Evolutionary conservation across 2,113 vertebrate species (phyloP).

Genomic region (Aptenodytes forsteri): DNA sequence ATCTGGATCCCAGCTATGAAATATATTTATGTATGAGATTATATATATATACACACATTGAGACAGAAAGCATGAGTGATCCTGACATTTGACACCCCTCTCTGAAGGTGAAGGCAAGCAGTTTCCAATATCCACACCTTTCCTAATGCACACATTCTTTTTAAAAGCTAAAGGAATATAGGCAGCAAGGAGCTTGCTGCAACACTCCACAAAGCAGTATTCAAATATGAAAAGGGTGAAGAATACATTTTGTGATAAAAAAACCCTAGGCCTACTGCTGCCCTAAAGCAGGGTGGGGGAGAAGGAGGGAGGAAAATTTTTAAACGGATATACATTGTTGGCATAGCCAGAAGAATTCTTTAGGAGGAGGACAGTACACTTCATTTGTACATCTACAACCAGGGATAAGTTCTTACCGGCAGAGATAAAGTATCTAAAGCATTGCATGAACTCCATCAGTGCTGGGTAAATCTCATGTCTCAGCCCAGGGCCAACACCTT

Average conservation of each 20-base stretch:
- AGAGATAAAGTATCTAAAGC: neutral
- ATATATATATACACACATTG: rapidly evolving
- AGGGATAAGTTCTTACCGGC: neutral
- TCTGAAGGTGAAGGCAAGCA: neutral
- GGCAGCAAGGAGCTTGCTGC: neutral
- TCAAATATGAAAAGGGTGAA: neutral
- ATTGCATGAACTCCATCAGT: neutral
- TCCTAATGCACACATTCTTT: neutral
- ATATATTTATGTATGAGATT: neutral
- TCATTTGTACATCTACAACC: neutral
- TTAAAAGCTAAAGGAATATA: neutral
- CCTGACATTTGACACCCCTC: neutral
- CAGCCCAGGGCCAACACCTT: neutral
- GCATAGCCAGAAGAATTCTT: neutral
- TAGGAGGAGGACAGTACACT: neutral
- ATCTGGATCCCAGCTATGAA: neutral
- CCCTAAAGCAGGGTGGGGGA: neutral
- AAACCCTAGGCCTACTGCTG: neutral
- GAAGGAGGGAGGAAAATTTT: neutral
- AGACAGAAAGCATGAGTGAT: neutral
- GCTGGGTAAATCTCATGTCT: neutral
- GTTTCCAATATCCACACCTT: neutral
- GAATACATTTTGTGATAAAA: neutral
- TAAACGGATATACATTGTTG: neutral
- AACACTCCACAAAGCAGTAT: neutral